A percentile compares a stretch with the other conserved stretches of the same genome.
Conservation (phyloP, 2,888 invertebrate genomes). For the Noctuana brunneofusca region DNA sequence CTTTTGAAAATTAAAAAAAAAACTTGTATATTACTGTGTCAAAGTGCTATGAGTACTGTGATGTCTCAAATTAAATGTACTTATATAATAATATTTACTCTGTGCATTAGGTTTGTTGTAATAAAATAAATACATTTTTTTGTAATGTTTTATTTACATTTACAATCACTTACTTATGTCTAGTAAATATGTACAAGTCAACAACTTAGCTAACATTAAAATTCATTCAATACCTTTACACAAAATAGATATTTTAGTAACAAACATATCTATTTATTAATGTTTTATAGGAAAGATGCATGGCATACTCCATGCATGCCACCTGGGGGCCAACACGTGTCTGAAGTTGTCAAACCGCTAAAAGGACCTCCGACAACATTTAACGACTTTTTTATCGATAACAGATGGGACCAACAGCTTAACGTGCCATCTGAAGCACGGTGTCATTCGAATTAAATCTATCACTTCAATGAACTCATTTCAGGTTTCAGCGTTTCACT, state of each 20-base stretch:
- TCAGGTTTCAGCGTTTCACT: neutral
- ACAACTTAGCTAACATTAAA: neutral
- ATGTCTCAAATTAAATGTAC: constrained; percentile 16
- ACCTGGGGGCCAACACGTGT: too few species aligned
- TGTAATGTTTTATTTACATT: constrained; percentile 24
- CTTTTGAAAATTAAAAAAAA: neutral
- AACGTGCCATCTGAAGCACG: too few species aligned
- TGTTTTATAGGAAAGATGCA: neutral
- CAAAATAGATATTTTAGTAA: constrained; percentile 7
- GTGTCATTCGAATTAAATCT: too few species aligned
- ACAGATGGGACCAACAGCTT: too few species aligned
- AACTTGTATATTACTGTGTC: neutral
- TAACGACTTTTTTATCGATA: too few species aligned
- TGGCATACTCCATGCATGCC: neutral
- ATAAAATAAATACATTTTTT: constrained; percentile 12
- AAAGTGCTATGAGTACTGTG: constrained; percentile 4
- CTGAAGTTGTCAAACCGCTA: too few species aligned
- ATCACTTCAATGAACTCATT: neutral
- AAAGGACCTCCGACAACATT: too few species aligned
- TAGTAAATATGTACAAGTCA: constrained; percentile 19
- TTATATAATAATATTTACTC: constrained; percentile 15
- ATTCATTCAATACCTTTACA: constrained; percentile 3
- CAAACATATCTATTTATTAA: neutral
- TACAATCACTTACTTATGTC: constrained; percentile 3
- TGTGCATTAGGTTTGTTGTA: neutral